Conservation (phyloP, 2,113 vertebrate species). For the Alectura lathami region DNA sequence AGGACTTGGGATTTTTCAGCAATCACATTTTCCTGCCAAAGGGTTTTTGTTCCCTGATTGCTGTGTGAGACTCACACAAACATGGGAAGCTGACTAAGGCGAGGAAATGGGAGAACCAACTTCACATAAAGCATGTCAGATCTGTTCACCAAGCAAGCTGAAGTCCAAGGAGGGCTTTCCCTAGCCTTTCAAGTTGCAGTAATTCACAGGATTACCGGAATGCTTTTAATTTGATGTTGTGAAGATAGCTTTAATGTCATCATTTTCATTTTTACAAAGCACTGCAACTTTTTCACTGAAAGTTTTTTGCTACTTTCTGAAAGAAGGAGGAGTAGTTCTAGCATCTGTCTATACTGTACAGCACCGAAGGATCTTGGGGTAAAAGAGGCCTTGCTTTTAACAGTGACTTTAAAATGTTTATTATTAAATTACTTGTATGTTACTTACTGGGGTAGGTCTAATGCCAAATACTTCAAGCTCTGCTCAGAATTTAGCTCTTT, state of each 20-base stretch:
- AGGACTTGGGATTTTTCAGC: neutral
- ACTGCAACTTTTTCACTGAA: neutral
- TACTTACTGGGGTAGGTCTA: neutral
- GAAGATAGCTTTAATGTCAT: neutral
- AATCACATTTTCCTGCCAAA: neutral
- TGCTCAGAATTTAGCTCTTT: neutral
- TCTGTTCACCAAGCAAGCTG: neutral
- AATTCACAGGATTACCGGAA: neutral
- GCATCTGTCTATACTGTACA: neutral
- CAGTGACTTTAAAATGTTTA: neutral
- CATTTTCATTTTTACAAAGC: neutral
- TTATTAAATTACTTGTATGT: neutral
- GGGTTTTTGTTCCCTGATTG: neutral
- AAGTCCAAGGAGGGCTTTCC: neutral
- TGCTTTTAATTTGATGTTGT: neutral
- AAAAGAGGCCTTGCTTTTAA: neutral
- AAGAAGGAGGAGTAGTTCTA: neutral
- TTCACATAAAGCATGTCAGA: neutral
- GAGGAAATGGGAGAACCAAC: conserved; percentile 56
- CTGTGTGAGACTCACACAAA: conserved; percentile 42
- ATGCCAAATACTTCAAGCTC: neutral
- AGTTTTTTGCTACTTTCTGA: neutral
- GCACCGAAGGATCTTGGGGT: neutral
- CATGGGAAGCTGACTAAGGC: conserved; percentile 59
- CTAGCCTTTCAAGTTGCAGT: neutral